A percentile compares a stretch with the other conserved stretches of the same genome.
Evolutionary conservation across 2,113 vertebrate genomes (phyloP).

Genomic region (Arvicanthis niloticus): DNA sequence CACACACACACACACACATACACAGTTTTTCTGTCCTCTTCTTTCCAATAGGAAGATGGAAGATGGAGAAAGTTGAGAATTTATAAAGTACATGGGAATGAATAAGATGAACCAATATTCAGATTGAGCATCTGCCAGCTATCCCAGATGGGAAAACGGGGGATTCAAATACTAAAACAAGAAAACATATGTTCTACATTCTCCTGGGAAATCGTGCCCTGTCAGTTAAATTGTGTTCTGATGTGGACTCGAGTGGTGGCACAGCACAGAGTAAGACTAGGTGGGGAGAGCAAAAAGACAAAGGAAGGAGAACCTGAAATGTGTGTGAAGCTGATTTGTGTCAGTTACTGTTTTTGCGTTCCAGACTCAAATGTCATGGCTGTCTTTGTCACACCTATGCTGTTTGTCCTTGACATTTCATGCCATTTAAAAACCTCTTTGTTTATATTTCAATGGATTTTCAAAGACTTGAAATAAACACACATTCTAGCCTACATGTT

Average conservation of each 20-base stretch:
- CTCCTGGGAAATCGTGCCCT: not conserved
- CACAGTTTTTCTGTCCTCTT: not conserved
- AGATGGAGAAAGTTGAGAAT: not conserved
- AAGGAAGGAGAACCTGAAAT: not conserved
- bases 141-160: not conserved
- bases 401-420: constrained; percentile 70
- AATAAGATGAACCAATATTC: not conserved
- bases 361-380: constrained; percentile 57
- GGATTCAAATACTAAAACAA: not conserved
- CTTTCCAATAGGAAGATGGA: not conserved
- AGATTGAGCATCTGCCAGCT: not conserved
- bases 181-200: not conserved
- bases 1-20: not conserved
- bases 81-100: not conserved
- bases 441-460: constrained; percentile 52
- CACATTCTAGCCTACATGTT: not conserved
- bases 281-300: not conserved
- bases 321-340: not conserved
- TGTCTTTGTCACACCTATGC: constrained; percentile 48
- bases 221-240: not conserved
- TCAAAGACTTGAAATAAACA: constrained; percentile 6
- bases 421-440: constrained; percentile 47
- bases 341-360: constrained; percentile 49
- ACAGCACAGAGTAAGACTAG: not conserved
- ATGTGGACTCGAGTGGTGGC: not conserved